Evolutionary conservation across 2,113 vertebrate genomes (phyloP).

Genomic region (Anguilla japonica): DNA sequence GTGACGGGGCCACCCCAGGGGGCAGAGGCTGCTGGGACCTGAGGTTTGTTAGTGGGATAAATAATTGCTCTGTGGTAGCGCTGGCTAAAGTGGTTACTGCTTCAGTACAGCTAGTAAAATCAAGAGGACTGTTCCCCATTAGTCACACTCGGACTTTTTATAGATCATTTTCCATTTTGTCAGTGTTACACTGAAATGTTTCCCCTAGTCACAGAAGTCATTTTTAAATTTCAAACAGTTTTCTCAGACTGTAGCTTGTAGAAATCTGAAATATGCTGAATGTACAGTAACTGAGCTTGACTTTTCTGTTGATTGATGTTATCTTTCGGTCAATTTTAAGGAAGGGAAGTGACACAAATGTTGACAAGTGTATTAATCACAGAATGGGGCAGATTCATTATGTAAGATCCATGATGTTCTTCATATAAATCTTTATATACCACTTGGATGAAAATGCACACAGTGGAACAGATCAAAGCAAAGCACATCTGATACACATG

Average conservation of each 20-base stretch:
- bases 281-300: too few relatives aligned
- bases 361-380: too few relatives aligned
- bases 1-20: background rate
- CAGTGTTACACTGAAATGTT: background rate
- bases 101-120: background rate
- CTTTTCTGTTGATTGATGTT: too few relatives aligned
- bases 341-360: too few relatives aligned
- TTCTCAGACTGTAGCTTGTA: too few relatives aligned
- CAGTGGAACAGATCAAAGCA: background rate
- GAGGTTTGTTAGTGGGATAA: background rate
- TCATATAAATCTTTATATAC: too few relatives aligned
- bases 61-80: conserved; percentile 7
- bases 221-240: too few relatives aligned
- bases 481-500: background rate
- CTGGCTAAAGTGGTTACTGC: background rate
- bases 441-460: background rate
- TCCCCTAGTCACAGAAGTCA: too few relatives aligned
- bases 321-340: too few relatives aligned
- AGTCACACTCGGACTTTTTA: background rate
- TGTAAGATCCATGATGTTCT: too few relatives aligned
- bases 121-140: background rate
- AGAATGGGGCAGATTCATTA: too few relatives aligned
- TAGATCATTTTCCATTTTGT: background rate
- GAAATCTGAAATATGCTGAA: too few relatives aligned
- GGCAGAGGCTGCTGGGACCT: background rate